These are phyloP conservation scores for Stegodyphus dumicola DNA, from an alignment of 1,140 invertebrate species.

Conservation along the genomic window DNA sequence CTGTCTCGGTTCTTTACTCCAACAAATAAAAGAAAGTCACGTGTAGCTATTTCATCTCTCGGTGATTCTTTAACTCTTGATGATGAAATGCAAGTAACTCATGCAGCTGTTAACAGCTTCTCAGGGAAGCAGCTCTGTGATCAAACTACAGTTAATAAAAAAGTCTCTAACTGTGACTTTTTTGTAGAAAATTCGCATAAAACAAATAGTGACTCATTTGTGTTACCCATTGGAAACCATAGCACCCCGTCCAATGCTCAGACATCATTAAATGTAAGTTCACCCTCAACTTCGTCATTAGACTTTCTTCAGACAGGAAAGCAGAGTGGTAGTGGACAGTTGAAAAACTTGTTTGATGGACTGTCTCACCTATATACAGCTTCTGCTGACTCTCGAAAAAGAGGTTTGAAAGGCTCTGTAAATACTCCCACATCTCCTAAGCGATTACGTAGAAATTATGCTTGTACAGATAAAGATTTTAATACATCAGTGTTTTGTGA, in stretches of 20 bases:
- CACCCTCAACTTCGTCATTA: slow-evolving; percentile 62
- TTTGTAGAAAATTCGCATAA: slow-evolving; percentile 8
- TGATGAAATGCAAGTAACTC: slow-evolving; percentile 36
- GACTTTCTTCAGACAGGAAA: slow-evolving; percentile 51
- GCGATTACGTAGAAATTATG: slow-evolving; percentile 56
- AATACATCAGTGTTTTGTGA: slow-evolving; percentile 38
- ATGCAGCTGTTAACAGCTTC: slow-evolving; percentile 18
- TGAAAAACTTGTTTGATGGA: slow-evolving; percentile 84
- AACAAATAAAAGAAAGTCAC: slow-evolving; percentile 66
- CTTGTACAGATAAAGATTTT: slow-evolving; percentile 36
- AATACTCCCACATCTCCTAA: slow-evolving; percentile 63
- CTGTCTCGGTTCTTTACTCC: slow-evolving; percentile 68
- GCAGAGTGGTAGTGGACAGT: slow-evolving; percentile 73
- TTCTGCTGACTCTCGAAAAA: slow-evolving; percentile 73
- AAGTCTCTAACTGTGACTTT: neutral
- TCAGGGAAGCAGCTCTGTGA: slow-evolving; percentile 30
- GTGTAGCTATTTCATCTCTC: slow-evolving; percentile 58
- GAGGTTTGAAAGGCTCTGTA: slow-evolving; percentile 67
- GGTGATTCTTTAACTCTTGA: slow-evolving; percentile 37
- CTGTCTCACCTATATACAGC: slow-evolving; percentile 85
- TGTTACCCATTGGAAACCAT: slow-evolving; percentile 9
- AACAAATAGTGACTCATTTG: neutral
- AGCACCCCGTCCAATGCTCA: slow-evolving; percentile 34
- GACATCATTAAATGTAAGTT: slow-evolving; percentile 12
- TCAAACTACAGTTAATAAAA: slow-evolving; percentile 18